phyloP scores from a whole-genome alignment of 2,888 invertebrate genomes.

The Cantharis lateralis region DNA sequence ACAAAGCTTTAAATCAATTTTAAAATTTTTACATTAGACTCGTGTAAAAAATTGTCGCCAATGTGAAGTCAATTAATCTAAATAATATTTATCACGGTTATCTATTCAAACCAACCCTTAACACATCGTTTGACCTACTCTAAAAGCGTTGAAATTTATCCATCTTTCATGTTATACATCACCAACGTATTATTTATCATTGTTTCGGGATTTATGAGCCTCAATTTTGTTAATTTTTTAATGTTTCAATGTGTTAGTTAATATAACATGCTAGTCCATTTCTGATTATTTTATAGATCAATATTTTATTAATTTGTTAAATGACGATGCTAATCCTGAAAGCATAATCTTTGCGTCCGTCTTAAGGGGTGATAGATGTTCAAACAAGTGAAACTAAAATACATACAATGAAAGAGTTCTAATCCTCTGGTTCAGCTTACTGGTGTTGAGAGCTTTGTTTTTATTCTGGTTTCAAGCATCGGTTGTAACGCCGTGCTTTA shows the following conservation, averaged over 20 bases:
- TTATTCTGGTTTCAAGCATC: too few species aligned
- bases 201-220: background rate
- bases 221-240: background rate
- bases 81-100: background rate
- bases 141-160: slow-evolving; percentile 4
- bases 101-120: background rate
- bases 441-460: too few species aligned
- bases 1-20: background rate
- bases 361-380: background rate
- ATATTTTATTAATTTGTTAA: background rate
- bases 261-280: background rate
- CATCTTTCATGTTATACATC: background rate
- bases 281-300: background rate
- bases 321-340: background rate
- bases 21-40: background rate
- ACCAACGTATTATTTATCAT: background rate
- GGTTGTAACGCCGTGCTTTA: too few species aligned
- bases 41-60: background rate
- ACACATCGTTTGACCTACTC: slow-evolving; percentile 1
- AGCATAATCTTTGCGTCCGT: background rate
- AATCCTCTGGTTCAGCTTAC: too few species aligned
- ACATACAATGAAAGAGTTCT: background rate
- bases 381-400: background rate
- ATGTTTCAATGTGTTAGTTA: background rate
- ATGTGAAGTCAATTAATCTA: background rate